Conservation (phyloP, 2,113 vertebrate genomes). For the Atrichornis clamosus region DNA sequence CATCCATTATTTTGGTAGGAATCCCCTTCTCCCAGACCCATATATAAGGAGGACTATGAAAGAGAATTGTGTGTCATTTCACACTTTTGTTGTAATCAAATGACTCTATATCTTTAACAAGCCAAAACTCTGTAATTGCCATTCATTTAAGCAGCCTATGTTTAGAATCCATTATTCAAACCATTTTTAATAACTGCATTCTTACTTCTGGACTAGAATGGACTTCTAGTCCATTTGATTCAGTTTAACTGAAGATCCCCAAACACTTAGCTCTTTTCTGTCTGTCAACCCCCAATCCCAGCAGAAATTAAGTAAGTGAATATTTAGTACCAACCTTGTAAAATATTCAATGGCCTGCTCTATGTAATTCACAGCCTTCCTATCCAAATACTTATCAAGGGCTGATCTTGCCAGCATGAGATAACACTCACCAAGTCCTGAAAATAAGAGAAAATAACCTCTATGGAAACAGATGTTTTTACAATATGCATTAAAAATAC, state of each 20-base stretch:
- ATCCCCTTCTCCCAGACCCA: neutral
- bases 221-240: neutral
- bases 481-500: neutral
- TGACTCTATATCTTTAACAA: neutral
- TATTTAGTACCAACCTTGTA: constrained; percentile 77
- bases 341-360: constrained; percentile 88
- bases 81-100: neutral
- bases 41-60: neutral
- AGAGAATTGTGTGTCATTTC: neutral
- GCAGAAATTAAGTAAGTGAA: neutral
- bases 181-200: neutral
- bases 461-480: neutral
- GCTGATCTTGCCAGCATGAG: constrained; percentile 84
- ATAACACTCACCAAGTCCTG: constrained; percentile 93
- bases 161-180: neutral
- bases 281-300: neutral
- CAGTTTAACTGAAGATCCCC: neutral
- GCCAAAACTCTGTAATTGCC: fast-evolving
- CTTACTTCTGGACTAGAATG: neutral
- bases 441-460: neutral
- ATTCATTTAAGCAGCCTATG: neutral
- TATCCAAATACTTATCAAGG: constrained; percentile 86
- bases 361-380: constrained; percentile 83
- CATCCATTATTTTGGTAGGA: neutral
- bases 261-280: neutral